These are phyloP conservation scores for Enteromius argenteus DNA, from an alignment of 2,797 vertebrate genomes.

Conservation along the genomic window DNA sequence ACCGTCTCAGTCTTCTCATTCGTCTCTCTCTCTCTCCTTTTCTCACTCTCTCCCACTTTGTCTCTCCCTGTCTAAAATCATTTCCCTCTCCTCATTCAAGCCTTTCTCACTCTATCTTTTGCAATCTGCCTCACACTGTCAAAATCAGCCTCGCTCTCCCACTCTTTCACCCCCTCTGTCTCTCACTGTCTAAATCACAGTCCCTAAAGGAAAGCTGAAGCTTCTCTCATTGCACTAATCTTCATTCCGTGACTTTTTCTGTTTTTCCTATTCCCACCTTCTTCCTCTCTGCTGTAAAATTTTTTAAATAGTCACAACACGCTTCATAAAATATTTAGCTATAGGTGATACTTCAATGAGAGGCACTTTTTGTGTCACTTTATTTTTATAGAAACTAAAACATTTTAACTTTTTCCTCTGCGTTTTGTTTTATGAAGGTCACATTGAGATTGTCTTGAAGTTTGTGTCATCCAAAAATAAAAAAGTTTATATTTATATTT, in stretches of 20 bases:
- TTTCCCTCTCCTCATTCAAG: constrained; percentile 50
- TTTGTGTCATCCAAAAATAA: neutral
- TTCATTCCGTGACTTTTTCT: neutral
- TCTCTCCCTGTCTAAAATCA: constrained; percentile 12
- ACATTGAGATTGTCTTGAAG: neutral
- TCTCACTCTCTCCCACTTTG: constrained; percentile 22
- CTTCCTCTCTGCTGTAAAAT: neutral
- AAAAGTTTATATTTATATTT: no score
- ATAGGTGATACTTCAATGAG: neutral
- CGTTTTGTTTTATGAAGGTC: neutral
- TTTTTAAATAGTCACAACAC: neutral
- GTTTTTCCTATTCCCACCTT: neutral
- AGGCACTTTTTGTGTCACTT: neutral
- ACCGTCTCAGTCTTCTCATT: constrained; percentile 47
- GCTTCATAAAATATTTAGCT: neutral
- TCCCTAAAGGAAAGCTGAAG: constrained; percentile 13
- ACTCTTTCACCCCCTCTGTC: constrained; percentile 31
- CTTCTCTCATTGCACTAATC: constrained; percentile 21
- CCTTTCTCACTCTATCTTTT: constrained; percentile 18
- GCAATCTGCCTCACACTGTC: constrained; percentile 35
- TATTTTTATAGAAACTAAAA: neutral
- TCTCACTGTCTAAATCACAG: constrained; percentile 27
- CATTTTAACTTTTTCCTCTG: neutral
- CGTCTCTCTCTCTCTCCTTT: constrained; percentile 21
- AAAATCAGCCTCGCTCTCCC: constrained; percentile 16